Percentiles rank a stretch among this genome's conserved stretches.
Evolutionary conservation across 2,888 invertebrate species (phyloP).

Genomic region (Hemaris fuciformis): DNA sequence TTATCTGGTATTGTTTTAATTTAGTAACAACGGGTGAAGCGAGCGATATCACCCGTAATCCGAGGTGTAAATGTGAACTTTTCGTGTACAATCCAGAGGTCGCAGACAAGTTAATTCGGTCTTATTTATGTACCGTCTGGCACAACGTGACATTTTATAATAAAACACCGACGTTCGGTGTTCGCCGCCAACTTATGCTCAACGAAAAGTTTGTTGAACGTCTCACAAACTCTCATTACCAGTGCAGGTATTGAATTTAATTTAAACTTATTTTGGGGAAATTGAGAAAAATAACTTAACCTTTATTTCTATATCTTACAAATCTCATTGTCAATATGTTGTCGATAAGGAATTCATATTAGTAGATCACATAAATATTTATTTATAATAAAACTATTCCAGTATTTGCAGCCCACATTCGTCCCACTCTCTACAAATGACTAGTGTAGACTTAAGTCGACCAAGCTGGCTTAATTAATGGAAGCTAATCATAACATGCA

Average conservation of each 20-base stretch:
- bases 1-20: constrained; percentile 14
- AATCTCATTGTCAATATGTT: no score
- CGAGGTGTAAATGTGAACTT: constrained; percentile 60
- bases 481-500: no score
- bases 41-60: constrained; percentile 28
- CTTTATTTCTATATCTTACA: neutral
- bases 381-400: no score
- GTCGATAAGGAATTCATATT: no score
- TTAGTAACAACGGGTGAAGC: neutral
- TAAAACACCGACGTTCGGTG: constrained; percentile 61
- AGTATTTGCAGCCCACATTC: no score
- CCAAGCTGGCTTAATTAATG: no score
- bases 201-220: constrained; percentile 65
- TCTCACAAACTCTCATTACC: constrained; percentile 49
- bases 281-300: neutral
- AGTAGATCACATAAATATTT: no score
- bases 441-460: no score
- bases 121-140: constrained; percentile 78
- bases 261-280: neutral
- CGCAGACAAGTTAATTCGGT: constrained; percentile 77
- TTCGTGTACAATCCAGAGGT: constrained; percentile 59
- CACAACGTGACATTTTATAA: constrained; percentile 74
- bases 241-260: constrained; percentile 18
- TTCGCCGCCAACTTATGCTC: constrained; percentile 49
- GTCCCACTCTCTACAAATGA: no score